Evolutionary conservation across 2,888 invertebrate species (phyloP), one percentile per base, ranked within the genome.

Genomic region (Tillus elongatus): DNA sequence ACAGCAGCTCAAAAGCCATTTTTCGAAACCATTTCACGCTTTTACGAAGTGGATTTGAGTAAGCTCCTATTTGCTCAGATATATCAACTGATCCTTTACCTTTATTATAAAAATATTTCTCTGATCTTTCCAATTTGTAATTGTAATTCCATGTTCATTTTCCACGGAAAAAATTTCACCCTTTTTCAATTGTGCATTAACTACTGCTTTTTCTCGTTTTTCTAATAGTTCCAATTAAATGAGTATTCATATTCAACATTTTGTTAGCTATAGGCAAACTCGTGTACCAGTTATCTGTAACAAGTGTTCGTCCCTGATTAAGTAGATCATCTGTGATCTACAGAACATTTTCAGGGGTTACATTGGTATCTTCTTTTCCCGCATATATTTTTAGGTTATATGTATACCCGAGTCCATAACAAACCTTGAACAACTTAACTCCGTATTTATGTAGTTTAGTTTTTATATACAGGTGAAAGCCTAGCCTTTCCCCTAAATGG

Each of bases 201-300:
- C 30, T 4, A 34, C 11, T 11, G 32, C 32, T 10, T 32, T n/a
- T 32, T 32, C 32, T 15, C 8, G 32, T 15, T 13, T 32, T 32
- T 32, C 32, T 32, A 10, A 32, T 32, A 9, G 14, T 32, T 32
- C 32, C 32, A 15, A 36, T 13, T 16, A 36, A 36, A 36, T 36
- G 36, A 33, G 15, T 36, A 33, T 36, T 34, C 3, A 10, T 9
- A 36, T 35, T 37, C n/a, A 37, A n/a, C 13, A 37, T 37, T 37
- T 33, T 37, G 26, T 36, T 12, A 4, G 15, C 33, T 26, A 37
- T 19, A 12, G 37, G 28, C 11, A 37, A 28, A 15, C 34, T 36
- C n/a, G 33, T 37, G 14, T 34, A 37, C 37, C 34, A 37, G 16
- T 37, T 37, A 37, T 37, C 37, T 8, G 37, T 37, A 26, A 37